These are phyloP conservation scores for Ophioderma brevispina DNA, from an alignment of 35 echinoderm and acorn worm species.

Conservation along the genomic window DNA sequence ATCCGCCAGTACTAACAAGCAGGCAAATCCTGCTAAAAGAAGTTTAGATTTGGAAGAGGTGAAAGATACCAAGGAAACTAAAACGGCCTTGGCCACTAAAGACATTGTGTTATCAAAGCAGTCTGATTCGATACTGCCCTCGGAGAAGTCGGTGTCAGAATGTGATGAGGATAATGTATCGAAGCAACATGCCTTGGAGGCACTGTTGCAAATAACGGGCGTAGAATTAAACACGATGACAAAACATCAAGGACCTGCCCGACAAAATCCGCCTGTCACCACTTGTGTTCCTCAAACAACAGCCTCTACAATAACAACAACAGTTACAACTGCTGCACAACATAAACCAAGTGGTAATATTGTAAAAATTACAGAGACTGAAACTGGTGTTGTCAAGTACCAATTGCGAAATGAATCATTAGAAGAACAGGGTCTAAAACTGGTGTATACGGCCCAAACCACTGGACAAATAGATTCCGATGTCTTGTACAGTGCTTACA, in stretches of 20 bases:
- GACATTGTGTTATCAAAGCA: background rate
- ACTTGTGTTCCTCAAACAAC: background rate
- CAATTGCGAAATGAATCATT: constrained; percentile 58
- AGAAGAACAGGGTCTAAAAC: constrained; percentile 60
- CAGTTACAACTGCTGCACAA: background rate
- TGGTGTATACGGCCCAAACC: constrained; percentile 53
- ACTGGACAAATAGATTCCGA: constrained; percentile 20
- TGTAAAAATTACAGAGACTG: constrained; percentile 43
- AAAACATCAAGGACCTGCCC: background rate
- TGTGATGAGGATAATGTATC: constrained; percentile 42
- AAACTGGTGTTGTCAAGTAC: constrained; percentile 57
- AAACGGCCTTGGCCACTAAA: background rate
- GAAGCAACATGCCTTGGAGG: constrained; percentile 84
- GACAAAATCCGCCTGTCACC: background rate
- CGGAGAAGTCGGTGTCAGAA: background rate
- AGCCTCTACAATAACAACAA: background rate
- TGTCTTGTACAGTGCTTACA: constrained; percentile 36
- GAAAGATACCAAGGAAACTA: background rate
- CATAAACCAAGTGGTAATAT: background rate
- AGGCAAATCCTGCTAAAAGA: constrained; percentile 4
- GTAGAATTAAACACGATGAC: constrained; percentile 76
- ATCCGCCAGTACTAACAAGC: background rate
- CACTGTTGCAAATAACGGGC: constrained; percentile 85
- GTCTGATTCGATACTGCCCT: background rate
- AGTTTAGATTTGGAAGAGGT: background rate